Base-by-base conservation (phyloP, 2,888 invertebrate genomes). In the Malthinus seriepunctatus region DNA sequence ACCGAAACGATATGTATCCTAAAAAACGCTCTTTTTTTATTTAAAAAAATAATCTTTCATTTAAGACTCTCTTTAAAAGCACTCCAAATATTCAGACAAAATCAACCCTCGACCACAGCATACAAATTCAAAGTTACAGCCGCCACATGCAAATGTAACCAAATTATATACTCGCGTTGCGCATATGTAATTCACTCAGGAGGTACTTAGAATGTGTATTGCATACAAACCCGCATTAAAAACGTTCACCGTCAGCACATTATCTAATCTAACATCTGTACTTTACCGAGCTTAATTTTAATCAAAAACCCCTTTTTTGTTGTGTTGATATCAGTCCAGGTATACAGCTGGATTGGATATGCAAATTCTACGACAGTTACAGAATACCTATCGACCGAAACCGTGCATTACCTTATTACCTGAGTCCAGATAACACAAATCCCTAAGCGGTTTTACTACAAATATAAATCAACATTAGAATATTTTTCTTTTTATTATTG, bases 131-230 rank as follows among this genome's bases (percentile, higher is more conserved):
- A 60, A 67, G 68, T 70, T 70, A 69, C 73, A 73, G 73, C 76
- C 76, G 76, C 77, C 77, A 77, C 76, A 78, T 78, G 77, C 78
- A 78, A 78, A 78, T 78, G 75, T 73, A 76, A 76, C 77, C 75
- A 75, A 78, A 78, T 78, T 76, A 77, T 76, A 71, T 74, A 74
- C 74, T 75, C 76, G 72, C 73, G 76, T 69, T 70, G 74, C 73
- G 76, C 76, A 76, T 77, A 76, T 75, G 75, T 77, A 76, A 76
- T 77, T 75, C 72, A 67, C 61, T 62, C 60, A 57, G 48, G 32
- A 51, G 56, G 51, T 50, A 46, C 57, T 65, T 59, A 66, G 68
- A 66, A 62, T 58, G 65, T 60, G 52, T 50, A 15, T 44, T 47
- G 45, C 48, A 56, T 44, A 10, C 42, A 32, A 39, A 32, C 38